Evolutionary conservation across 2,888 invertebrate species (phyloP).

Genomic region (Eristalis pertinax): DNA sequence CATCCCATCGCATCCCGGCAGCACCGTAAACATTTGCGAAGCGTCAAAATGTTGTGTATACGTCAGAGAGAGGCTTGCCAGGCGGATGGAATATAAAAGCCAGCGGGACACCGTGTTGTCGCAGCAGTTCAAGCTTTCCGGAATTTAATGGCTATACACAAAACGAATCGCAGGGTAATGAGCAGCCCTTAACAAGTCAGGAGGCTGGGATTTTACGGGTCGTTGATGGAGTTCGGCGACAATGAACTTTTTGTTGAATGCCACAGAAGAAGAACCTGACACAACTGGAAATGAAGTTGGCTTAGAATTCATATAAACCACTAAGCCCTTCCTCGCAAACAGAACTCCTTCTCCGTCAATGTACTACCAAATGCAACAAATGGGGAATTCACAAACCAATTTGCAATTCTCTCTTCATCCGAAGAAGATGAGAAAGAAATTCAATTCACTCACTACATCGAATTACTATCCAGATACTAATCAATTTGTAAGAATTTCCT

Average conservation of each 20-base stretch:
- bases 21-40: slow-evolving; percentile 11
- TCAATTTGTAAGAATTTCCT: slow-evolving; percentile 29
- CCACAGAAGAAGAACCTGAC: not conserved
- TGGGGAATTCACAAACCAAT: not conserved
- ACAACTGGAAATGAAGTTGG: not conserved
- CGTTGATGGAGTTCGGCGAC: not conserved
- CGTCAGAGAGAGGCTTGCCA: slow-evolving; percentile 14
- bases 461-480: slow-evolving; percentile 9
- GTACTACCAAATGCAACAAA: not conserved
- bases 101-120: slow-evolving; percentile 1
- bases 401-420: slow-evolving; percentile 23
- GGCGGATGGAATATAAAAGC: not conserved
- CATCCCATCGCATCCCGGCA: not conserved
- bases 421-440: not conserved
- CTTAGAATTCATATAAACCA: no score
- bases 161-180: not conserved
- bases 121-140: not conserved
- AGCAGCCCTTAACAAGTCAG: not conserved
- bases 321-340: no score
- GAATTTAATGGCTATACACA: not conserved
- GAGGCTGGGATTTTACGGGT: not conserved
- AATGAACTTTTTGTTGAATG: not conserved
- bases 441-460: not conserved
- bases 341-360: no score
- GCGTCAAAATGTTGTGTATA: slow-evolving; percentile 38